phyloP scores from a whole-genome alignment of 2,888 invertebrate genomes.

The Fragum fragum region DNA sequence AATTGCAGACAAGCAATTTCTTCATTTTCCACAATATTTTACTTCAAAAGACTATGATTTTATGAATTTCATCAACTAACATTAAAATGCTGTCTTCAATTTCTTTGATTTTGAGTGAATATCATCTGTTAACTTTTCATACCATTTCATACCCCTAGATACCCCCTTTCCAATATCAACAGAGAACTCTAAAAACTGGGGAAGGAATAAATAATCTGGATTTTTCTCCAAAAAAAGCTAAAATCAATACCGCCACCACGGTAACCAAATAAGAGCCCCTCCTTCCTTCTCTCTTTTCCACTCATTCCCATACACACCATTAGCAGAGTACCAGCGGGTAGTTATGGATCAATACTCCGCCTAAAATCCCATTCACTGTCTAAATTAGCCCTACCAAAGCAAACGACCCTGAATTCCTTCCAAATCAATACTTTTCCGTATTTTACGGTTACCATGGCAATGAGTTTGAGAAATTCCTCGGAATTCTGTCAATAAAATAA shows the following conservation, averaged over 20 bases:
- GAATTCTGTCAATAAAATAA: conserved; percentile 48
- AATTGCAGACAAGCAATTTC: conserved; percentile 18
- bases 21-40: conserved; percentile 16
- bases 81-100: too few species aligned
- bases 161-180: conserved; percentile 14
- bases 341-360: conserved; percentile 56
- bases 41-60: too few species aligned
- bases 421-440: conserved; percentile 50
- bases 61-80: too few species aligned
- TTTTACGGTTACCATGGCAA: conserved; percentile 57
- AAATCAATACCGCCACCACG: conserved; percentile 16
- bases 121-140: not conserved
- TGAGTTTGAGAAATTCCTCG: conserved; percentile 39
- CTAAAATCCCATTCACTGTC: conserved; percentile 57
- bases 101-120: too few species aligned
- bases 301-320: conserved; percentile 2
- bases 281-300: not conserved
- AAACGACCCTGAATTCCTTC: conserved; percentile 53
- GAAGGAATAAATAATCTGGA: not conserved
- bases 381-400: conserved; percentile 51
- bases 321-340: conserved; percentile 57
- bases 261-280: conserved; percentile 13
- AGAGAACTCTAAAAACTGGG: not conserved
- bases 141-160: conserved; percentile 10
- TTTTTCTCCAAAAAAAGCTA: conserved; percentile 17